A percentile compares a stretch with the other conserved stretches of the same genome.
Evolutionary conservation across 2,888 invertebrate genomes (phyloP).

Genomic region (Himalopsyche japonica): DNA sequence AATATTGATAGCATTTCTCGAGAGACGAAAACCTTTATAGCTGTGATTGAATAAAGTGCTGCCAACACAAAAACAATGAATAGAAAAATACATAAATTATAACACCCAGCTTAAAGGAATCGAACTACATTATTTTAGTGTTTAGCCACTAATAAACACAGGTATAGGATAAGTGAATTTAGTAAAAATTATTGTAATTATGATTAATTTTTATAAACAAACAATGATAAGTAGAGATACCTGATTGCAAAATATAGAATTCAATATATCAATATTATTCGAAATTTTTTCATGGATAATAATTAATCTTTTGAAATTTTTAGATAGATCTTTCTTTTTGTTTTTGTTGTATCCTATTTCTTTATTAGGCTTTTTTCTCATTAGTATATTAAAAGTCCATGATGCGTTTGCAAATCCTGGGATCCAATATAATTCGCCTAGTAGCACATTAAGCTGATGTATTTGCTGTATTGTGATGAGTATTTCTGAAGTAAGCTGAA

Average conservation of each 20-base stretch:
- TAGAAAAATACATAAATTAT: no score
- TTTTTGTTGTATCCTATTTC: not conserved
- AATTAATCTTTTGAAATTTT: not conserved
- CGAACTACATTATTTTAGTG: no score
- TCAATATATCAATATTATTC: not conserved
- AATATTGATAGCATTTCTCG: no score
- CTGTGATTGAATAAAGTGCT: no score
- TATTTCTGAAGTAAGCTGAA: not conserved
- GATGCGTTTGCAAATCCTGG: not conserved
- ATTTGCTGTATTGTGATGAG: not conserved
- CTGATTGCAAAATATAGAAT: not conserved
- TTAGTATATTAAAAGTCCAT: not conserved
- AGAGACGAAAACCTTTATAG: no score
- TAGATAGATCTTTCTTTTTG: not conserved
- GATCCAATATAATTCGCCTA: not conserved
- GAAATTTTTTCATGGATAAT: not conserved
- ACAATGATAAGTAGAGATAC: not conserved
- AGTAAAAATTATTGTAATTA: no score
- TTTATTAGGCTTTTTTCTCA: not conserved
- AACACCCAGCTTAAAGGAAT: no score
- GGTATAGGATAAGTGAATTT: no score
- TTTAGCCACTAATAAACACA: no score
- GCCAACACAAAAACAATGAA: no score
- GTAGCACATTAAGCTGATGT: not conserved
- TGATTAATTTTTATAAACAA: no score